Evolutionary conservation across 2,113 vertebrate genomes (phyloP).

Genomic region (Ramphastos sulfuratus): DNA sequence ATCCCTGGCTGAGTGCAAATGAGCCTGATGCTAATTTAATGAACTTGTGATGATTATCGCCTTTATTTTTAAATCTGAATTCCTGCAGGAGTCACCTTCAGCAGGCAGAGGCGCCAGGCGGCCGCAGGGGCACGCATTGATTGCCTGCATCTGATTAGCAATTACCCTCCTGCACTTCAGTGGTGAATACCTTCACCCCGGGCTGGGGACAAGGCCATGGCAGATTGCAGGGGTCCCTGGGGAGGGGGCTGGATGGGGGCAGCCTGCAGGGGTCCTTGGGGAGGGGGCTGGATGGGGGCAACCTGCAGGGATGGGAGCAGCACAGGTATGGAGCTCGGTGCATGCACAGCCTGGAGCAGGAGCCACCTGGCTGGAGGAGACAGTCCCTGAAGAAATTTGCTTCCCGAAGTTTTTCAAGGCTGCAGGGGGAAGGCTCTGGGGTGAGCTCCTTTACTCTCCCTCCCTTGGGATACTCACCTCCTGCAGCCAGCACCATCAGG

Average conservation of each 20-base stretch:
- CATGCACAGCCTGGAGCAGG: fast-evolving
- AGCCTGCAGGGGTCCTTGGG: neutral
- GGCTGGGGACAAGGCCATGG: neutral
- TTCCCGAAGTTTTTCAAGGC: neutral
- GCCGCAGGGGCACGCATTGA: conserved; percentile 30
- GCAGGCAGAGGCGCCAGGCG: neutral
- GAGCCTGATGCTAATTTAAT: conserved; percentile 48
- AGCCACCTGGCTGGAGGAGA: neutral
- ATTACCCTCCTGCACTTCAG: conserved; percentile 41
- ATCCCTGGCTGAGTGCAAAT: neutral
- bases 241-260: neutral
- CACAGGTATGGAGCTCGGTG: neutral
- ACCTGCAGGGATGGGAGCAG: neutral
- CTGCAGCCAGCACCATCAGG: neutral
- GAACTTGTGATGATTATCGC: conserved; percentile 38
- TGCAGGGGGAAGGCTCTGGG: neutral
- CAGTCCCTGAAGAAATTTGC: neutral
- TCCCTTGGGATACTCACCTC: neutral
- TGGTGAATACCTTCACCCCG: neutral
- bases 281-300: too few species aligned
- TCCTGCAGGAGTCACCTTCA: conserved; percentile 79
- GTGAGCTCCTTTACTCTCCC: neutral
- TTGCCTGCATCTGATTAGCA: conserved; percentile 76
- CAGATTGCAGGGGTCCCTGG: neutral
- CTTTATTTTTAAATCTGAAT: conserved; percentile 63